Evolutionary conservation across 2,797 vertebrate genomes (phyloP), one percentile per base, ranked within the genome.

Genomic region (Manis crassicaudata): DNA sequence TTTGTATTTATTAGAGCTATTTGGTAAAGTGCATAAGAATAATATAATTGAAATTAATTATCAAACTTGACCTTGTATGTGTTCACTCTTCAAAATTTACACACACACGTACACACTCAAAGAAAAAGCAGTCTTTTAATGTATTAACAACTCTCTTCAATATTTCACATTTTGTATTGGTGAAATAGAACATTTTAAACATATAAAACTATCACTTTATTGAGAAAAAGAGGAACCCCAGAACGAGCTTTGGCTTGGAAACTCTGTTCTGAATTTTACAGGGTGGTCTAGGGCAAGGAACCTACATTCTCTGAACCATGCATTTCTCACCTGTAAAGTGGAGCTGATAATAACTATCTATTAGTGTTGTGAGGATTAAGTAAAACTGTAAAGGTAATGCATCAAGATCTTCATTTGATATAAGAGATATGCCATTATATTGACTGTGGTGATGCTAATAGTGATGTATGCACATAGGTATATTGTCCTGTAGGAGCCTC

Each of bases 31-130:
- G 46, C 0, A 67, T 2, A 62, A 32, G 29, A 62, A 95, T 80
- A 75, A 77, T 52, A 32, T 6, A 54, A 60, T 89, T 96, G 87
- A 92, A 75, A 86, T 63, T 88, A 77, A 86, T 89, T 58, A 58
- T 5, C 68, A 68, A 89, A 56, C 32, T 35, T 93, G 12, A 85
- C 6, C 3, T 95, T 84, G 5, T 63, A 12, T 82, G 52, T 92
- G 17, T 70, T 81, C 17, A 81, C 4, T 63, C 14, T 37, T 95
- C 10, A 90, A 68, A 60, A 94, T 70, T 85, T 80, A 87, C 8
- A 90, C 12, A 65, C 0, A 18, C 9, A 50, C 10, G 37, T 14
- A 88, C 0, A 25, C 21, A 76, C 20, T 50, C 20, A 63, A 27
- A 32, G 20, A 62, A 60, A 70, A 62, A 60, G 11, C 12, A 62